These are phyloP conservation scores for Lota lota DNA, from an alignment of 2,113 vertebrate species.

Conservation along the genomic window DNA sequence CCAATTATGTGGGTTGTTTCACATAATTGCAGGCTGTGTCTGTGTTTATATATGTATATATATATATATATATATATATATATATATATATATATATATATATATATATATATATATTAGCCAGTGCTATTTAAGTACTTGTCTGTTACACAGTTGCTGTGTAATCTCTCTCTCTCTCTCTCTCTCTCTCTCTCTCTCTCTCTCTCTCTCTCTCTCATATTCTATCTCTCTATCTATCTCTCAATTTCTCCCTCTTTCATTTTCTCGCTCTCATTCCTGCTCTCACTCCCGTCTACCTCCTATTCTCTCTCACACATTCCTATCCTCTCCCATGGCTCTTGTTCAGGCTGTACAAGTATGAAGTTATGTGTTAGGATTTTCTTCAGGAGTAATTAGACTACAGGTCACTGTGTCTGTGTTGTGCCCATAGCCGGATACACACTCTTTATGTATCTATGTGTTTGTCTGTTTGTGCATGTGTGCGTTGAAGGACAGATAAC, in stretches of 20 bases:
- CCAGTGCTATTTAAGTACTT: constrained; percentile 44
- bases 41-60: not conserved
- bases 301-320: not conserved
- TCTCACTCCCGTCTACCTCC: not conserved
- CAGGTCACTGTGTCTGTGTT: too few relatives aligned
- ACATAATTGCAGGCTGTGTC: constrained; percentile 16
- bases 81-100: too few relatives aligned
- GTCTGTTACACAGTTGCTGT: constrained; percentile 47
- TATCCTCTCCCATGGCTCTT: not conserved
- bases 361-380: too few relatives aligned
- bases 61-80: too few relatives aligned
- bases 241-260: not conserved
- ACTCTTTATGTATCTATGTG: not conserved
- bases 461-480: constrained; percentile 16
- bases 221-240: not conserved
- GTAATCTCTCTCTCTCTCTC: not conserved
- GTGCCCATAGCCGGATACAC: too few relatives aligned
- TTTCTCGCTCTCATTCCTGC: not conserved
- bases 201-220: not conserved
- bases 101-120: not conserved
- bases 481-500: constrained; percentile 62
- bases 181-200: not conserved
- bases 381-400: too few relatives aligned
- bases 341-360: too few relatives aligned
- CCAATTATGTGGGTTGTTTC: too few relatives aligned